Evolutionary conservation across 2,113 vertebrate genomes (phyloP), one percentile per base, ranked within the genome.

Genomic region (Okapia johnstoni): DNA sequence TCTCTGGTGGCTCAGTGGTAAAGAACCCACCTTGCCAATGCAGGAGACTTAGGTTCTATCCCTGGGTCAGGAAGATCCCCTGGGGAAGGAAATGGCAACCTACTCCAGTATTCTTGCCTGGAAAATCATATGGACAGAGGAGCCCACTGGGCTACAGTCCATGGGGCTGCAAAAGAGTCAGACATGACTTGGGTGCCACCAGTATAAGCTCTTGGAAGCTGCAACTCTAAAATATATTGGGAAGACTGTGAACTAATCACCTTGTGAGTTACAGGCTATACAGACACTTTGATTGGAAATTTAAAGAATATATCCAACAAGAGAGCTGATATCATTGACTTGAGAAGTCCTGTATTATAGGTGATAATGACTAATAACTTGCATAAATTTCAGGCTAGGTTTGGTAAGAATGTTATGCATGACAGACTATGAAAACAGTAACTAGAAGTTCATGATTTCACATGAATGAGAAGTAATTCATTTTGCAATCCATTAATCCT

Each of bases 401-500:
- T 94, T 93, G 77, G 76, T 52, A 91, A 91, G 96, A 88, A 66
- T 89, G 57, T 33, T 73, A 77, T 87, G 30, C 26, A 25, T 89
- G 36, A 77, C 14, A 93, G 93, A 91, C 84, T 43, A 84, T 76
- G 55, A 93, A 95, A 93, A 46, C 12, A 73, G 36, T 52, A 80
- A 84, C 7, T 12, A 85, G n/a, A 93, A 89, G 46, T 87, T 88
- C n/a, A 54, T 79, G 57, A 63, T 52, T 97, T 97, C 25, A 87
- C 80, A 85, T 77, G 28, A 60, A 36, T 86, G 79, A 81, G 16
- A 57, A 83, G 23, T n/a, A 94, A 63, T 81, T 93, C 36, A 87
- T 76, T 90, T 85, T 94, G 57, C 52, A 46, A 61, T 84, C 52
- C 40, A 76, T 6, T 94, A 92, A 90, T 93, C n/a, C 25, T 85